Evolutionary conservation across 2,113 vertebrate genomes (phyloP).

Genomic region (Silurus asotus): DNA sequence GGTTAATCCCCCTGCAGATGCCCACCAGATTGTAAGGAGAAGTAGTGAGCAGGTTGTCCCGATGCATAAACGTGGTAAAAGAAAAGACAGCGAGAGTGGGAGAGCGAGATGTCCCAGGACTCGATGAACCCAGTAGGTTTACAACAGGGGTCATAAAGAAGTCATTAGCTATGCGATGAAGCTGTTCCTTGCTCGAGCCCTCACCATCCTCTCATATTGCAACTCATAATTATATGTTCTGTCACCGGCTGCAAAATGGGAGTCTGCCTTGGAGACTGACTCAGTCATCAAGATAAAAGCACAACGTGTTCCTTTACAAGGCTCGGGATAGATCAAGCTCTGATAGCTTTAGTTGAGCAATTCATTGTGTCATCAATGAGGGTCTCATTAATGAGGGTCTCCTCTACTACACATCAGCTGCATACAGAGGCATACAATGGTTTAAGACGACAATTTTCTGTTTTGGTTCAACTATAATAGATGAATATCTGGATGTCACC

Average conservation of each 20-base stretch:
- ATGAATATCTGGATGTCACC: no score
- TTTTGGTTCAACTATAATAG: no score
- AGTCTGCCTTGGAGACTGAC: neutral
- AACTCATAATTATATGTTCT: conserved; percentile 35
- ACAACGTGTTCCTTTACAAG: neutral
- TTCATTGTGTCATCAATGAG: no score
- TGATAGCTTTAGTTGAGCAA: no score
- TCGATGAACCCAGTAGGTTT: neutral
- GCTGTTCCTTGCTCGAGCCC: conserved; percentile 12
- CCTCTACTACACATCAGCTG: no score
- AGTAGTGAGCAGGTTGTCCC: conserved; percentile 41
- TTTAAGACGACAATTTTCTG: no score
- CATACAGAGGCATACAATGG: no score
- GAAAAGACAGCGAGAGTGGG: neutral
- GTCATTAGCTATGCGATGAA: conserved; percentile 62
- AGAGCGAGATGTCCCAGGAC: neutral
- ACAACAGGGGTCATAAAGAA: conserved; percentile 44
- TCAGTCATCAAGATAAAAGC: neutral
- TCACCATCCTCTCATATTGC: conserved; percentile 16
- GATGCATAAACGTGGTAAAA: conserved; percentile 38
- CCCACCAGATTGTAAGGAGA: conserved; percentile 71
- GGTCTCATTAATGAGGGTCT: no score
- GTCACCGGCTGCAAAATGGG: neutral
- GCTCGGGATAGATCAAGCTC: neutral
- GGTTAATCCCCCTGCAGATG: conserved; percentile 73